Conservation (phyloP, 2,797 vertebrate species). For the Anabas testudineus region DNA sequence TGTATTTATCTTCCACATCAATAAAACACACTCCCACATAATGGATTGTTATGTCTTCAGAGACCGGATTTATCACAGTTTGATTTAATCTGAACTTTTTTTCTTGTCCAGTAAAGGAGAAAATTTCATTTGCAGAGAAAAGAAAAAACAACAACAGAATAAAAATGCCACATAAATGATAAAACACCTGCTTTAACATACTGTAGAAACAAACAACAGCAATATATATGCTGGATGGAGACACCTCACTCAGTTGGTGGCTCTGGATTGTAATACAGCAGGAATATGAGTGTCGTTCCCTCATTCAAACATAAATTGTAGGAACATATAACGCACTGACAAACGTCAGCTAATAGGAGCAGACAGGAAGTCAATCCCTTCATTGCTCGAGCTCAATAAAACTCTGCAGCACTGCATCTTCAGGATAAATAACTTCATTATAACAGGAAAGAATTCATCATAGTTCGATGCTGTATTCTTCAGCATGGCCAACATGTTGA, state of each 20-base stretch:
- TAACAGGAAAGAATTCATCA: slow-evolving; percentile 10
- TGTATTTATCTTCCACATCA: slow-evolving; percentile 8
- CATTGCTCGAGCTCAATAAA: slow-evolving; percentile 40
- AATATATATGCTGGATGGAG: neutral
- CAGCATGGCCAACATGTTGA: neutral
- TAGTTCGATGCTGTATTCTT: neutral
- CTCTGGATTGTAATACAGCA: slow-evolving; percentile 29
- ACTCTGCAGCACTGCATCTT: slow-evolving; percentile 22
- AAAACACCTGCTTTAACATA: neutral
- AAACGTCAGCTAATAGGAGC: slow-evolving; percentile 52
- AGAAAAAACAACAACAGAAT: slow-evolving; percentile 27
- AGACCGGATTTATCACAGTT: slow-evolving; percentile 34
- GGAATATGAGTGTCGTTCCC: slow-evolving; percentile 23
- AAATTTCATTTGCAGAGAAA: slow-evolving; percentile 30
- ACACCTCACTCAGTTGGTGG: neutral
- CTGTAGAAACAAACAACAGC: neutral
- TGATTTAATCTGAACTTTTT: slow-evolving; percentile 18
- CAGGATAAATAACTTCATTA: slow-evolving; percentile 42
- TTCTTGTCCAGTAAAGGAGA: neutral
- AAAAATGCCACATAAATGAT: slow-evolving; percentile 8
- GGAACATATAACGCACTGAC: slow-evolving; percentile 23
- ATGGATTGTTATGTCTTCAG: neutral
- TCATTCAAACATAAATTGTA: slow-evolving; percentile 24
- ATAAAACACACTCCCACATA: slow-evolving; percentile 12
- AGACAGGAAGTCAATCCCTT: slow-evolving; percentile 50